These are phyloP conservation scores for Coregonus clupeaformis DNA, from an alignment of 2,113 vertebrate genomes.

Conservation along the genomic window DNA sequence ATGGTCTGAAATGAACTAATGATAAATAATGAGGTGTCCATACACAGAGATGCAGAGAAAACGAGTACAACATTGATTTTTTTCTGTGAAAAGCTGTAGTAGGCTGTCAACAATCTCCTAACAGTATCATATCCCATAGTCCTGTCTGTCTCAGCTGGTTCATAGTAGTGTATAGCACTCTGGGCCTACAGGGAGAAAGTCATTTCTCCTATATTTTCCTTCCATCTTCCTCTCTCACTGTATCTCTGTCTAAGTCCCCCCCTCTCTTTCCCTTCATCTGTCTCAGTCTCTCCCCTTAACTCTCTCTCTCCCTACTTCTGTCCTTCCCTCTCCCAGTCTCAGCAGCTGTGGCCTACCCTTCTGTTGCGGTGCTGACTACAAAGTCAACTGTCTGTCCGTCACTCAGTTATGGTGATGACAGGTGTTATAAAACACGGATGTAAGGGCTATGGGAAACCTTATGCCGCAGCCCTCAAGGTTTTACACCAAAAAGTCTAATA, in stretches of 20 bases:
- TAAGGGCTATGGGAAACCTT: slow-evolving; percentile 38
- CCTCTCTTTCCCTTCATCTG: not conserved
- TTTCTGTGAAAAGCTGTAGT: not conserved
- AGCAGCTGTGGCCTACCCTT: slow-evolving; percentile 45
- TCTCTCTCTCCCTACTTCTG: not conserved
- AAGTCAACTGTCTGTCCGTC: slow-evolving; percentile 55
- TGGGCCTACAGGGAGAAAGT: not conserved
- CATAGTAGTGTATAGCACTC: not conserved
- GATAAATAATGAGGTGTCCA: slow-evolving; percentile 52
- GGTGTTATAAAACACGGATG: slow-evolving; percentile 62
- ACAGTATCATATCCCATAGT: not conserved
- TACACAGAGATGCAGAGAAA: slow-evolving; percentile 4
- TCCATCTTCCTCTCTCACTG: not conserved
- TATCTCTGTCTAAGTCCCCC: not conserved
- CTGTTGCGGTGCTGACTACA: slow-evolving; percentile 39
- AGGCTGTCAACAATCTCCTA: not conserved
- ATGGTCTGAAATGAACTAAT: slow-evolving; percentile 58
- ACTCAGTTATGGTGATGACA: slow-evolving; percentile 32
- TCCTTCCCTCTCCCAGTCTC: not conserved
- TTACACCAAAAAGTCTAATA: slow-evolving; percentile 33
- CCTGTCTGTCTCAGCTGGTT: not conserved
- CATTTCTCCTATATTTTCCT: not conserved
- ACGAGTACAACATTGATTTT: too few relatives aligned
- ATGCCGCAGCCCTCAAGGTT: slow-evolving; percentile 28
- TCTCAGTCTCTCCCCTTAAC: not conserved